Evolutionary conservation across 2,888 invertebrate species (phyloP).

Genomic region (Cerceris ruficornis): DNA sequence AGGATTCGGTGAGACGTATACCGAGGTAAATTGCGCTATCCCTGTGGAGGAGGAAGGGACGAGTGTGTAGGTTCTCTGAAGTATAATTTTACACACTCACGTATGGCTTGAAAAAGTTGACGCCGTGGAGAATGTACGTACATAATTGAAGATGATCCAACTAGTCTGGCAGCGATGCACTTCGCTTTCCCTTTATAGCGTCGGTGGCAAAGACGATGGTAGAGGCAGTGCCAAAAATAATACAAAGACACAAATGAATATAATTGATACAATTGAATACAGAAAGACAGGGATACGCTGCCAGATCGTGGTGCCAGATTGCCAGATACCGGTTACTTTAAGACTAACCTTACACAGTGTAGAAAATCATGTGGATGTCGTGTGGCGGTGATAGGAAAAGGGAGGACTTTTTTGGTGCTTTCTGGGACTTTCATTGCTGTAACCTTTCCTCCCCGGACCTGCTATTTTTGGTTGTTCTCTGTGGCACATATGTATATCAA

Average conservation of each 20-base stretch:
- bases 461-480: too few relatives aligned
- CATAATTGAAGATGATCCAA: conserved; percentile 43
- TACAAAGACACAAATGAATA: conserved; percentile 52
- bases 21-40: background rate
- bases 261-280: conserved; percentile 50
- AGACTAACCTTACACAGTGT: conserved; percentile 19
- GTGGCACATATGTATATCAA: too few relatives aligned
- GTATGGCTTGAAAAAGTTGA: background rate
- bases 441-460: too few relatives aligned
- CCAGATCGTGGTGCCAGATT: conserved; percentile 47
- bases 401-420: background rate
- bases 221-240: conserved; percentile 49
- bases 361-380: background rate
- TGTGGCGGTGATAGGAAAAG: background rate
- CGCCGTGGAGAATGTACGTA: conserved; percentile 1
- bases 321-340: conserved; percentile 39
- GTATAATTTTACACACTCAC: conserved; percentile 5
- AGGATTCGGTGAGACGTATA: too few relatives aligned
- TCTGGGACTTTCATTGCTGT: background rate
- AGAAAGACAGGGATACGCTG: conserved; percentile 30
- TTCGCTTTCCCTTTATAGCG: conserved; percentile 26
- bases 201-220: background rate
- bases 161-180: conserved; percentile 14
- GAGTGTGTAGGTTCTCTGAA: background rate
- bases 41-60: background rate